Base-by-base conservation (phyloP, 2,113 vertebrate species). In the Rissa tridactyla region DNA sequence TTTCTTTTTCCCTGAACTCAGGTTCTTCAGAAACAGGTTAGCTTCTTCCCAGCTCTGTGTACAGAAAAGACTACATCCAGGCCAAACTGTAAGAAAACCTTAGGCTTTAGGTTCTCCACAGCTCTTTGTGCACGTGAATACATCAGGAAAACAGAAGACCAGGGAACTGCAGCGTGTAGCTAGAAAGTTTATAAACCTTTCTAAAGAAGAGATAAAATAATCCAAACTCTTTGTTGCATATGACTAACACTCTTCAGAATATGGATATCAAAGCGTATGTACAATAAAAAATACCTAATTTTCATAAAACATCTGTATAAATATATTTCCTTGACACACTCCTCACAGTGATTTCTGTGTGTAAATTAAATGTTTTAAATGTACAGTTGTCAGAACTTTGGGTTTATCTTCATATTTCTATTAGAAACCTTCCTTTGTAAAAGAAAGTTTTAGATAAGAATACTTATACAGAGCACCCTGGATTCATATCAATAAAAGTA, bases 351-450 rank as follows among this genome's bases (percentile, higher is more conserved):
- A 90, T 44, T 94, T 92, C 81, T 44, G 76, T 21, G 72, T 47
- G 25, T 36, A 86, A 91, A 88, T 77, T 57, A 81, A 84, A 75
- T 30, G 15, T n/a, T 94, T 92, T 73, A n/a, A 91, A 82, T 14
- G 23, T 61, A 7, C 42, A 80, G 79, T 68, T 94, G 62, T 92
- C 75, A 86, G 55, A 78, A 84, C 68, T 82, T 86, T 23, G 17
- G 68, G n/a, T 19, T 29, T 72, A 94, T 26, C 64, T 83, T 57
- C 25, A 78, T 42, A 15, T 55, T 57, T 68, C 42, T 83, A 17
- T 36, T n/a, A 62, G 42, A 86, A 97, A 94, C 55, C 62, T 90
- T 85, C 21, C 26, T 94, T 81, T 60, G 46, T n/a, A 86, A 91
- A 91, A 82, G 18, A n/a, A 77, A 55, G 36, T 69, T 84, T 88